Evolutionary conservation across 1,140 invertebrate genomes (phyloP).

Genomic region (Teleopsis dalmanni): DNA sequence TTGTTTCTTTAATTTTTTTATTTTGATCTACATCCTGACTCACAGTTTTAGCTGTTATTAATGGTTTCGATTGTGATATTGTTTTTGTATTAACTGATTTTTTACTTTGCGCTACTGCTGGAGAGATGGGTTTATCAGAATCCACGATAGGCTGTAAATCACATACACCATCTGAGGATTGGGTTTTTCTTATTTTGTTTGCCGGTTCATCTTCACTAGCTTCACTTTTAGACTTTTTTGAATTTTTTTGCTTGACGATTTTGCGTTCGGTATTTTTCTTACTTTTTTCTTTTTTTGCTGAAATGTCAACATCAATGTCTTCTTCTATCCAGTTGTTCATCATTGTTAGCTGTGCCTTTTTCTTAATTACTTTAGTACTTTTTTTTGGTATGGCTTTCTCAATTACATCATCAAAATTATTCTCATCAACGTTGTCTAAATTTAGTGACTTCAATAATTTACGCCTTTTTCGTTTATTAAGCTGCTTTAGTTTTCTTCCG

Average conservation of each 20-base stretch:
- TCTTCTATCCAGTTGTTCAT: conserved; percentile 32
- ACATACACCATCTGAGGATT: no score
- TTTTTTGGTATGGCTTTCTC: conserved; percentile 27
- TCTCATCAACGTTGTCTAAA: conserved; percentile 34
- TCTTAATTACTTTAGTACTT: conserved; percentile 22
- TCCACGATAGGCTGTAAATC: no score
- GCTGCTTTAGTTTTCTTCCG: conserved; percentile 33
- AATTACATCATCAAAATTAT: conserved; percentile 33
- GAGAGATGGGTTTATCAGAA: no score
- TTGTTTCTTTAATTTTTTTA: conserved; percentile 8
- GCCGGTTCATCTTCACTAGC: neutral
- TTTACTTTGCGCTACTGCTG: no score
- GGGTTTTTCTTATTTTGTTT: neutral
- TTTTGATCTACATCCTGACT: neutral
- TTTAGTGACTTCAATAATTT: conserved; percentile 33
- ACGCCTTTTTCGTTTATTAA: conserved; percentile 37
- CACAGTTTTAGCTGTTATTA: neutral
- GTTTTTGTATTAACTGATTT: neutral
- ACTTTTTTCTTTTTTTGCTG: conserved; percentile 9
- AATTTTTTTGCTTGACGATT: neutral
- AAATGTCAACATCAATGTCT: conserved; percentile 13
- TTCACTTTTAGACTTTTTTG: neutral
- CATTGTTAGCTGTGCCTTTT: conserved; percentile 22
- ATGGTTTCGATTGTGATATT: neutral
- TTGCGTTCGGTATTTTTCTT: neutral